Percentiles rank a stretch among this genome's conserved stretches.
phyloP scores from a whole-genome alignment of 2,113 vertebrate species.

The Petrocephalus zakoni region DNA sequence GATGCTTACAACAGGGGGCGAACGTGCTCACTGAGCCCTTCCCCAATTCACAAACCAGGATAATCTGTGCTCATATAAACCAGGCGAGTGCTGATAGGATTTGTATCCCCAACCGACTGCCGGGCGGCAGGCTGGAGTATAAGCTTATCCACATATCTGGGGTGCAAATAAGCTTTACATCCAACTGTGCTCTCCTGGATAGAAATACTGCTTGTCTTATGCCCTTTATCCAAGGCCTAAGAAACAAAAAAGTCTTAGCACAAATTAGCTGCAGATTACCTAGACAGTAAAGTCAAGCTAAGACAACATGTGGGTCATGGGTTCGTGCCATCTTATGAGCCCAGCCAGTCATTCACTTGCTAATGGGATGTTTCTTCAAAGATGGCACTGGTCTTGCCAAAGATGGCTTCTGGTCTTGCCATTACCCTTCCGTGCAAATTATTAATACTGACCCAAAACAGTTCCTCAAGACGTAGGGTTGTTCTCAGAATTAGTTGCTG shows the following conservation, averaged over 20 bases:
- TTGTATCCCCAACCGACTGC: background rate
- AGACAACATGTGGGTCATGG: background rate
- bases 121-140: background rate
- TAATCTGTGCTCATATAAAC: conserved; percentile 7
- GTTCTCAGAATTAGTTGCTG: background rate
- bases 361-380: background rate
- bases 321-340: background rate
- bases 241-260: background rate
- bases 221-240: conserved; percentile 26
- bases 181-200: background rate
- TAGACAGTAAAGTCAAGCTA: background rate
- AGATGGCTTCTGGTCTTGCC: background rate
- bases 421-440: background rate
- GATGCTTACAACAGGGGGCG: background rate
- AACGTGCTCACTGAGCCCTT: background rate
- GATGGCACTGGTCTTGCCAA: background rate
- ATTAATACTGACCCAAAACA: background rate
- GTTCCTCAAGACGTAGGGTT: background rate
- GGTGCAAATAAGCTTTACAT: conserved; percentile 6
- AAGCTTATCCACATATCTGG: conserved; percentile 6
- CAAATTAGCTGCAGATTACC: background rate
- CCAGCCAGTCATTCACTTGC: background rate
- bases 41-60: background rate
- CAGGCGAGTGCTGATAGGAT: background rate
- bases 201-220: conserved; percentile 35